phyloP scores from a whole-genome alignment of 2,888 invertebrate species.

The Torymus texanus region DNA sequence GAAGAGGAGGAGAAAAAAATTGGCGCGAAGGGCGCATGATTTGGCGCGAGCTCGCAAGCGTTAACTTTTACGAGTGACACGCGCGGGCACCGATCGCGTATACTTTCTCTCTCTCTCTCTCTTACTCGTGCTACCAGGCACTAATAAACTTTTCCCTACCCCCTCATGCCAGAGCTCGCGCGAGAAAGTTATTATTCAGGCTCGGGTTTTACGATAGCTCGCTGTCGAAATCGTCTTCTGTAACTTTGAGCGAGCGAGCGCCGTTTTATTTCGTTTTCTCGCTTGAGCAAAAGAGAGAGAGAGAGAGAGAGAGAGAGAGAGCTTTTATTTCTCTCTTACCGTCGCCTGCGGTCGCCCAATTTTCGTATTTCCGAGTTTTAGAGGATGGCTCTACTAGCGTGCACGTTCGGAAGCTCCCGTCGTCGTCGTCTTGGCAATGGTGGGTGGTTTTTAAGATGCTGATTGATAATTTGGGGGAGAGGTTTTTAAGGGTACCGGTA shows the following conservation, averaged over 20 bases:
- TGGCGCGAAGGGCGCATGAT: no score
- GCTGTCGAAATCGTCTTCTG: constrained; percentile 48
- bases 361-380: constrained; percentile 44
- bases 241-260: constrained; percentile 29
- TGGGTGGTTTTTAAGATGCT: constrained; percentile 14
- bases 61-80: constrained; percentile 53
- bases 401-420: neutral
- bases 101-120: no score
- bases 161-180: constrained; percentile 14
- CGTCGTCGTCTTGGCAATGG: neutral
- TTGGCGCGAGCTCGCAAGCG: neutral
- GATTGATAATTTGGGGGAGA: constrained; percentile 19
- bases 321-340: constrained; percentile 46
- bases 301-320: neutral
- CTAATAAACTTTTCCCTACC: constrained; percentile 49
- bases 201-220: constrained; percentile 44
- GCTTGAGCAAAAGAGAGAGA: neutral
- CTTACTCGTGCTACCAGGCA: constrained; percentile 4
- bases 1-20: neutral
- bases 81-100: constrained; percentile 17
- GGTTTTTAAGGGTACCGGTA: neutral
- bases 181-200: constrained; percentile 53
- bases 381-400: neutral
- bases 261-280: constrained; percentile 18
- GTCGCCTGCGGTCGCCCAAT: constrained; percentile 29